Evolutionary conservation across 2,888 invertebrate species (phyloP).

Genomic region (Tholera decimalis): DNA sequence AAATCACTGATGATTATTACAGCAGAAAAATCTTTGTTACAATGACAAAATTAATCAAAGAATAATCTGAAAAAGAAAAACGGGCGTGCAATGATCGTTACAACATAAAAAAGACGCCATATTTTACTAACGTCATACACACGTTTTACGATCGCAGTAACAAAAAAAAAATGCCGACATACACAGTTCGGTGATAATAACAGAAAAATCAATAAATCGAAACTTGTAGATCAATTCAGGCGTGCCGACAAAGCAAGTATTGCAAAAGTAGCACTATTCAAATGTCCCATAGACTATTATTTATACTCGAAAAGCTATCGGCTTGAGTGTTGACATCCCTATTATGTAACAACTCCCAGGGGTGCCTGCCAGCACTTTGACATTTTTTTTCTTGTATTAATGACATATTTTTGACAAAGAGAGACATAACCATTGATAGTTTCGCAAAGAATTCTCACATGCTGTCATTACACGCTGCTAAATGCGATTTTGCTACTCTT

Average conservation of each 20-base stretch:
- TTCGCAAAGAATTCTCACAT: constrained; percentile 81
- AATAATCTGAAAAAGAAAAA: neutral
- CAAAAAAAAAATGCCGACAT: constrained; percentile 52
- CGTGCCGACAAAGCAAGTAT: constrained; percentile 87
- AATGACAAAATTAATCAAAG: neutral
- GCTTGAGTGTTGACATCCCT: constrained; percentile 89
- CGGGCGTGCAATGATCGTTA: constrained; percentile 2
- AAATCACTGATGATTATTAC: neutral
- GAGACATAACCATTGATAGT: constrained; percentile 87
- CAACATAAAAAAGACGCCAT: constrained; percentile 26
- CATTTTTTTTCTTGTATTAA: constrained; percentile 84
- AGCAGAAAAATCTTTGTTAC: no score
- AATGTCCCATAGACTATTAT: constrained; percentile 82
- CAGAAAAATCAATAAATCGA: constrained; percentile 85
- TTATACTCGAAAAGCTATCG: constrained; percentile 86
- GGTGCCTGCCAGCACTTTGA: constrained; percentile 83
- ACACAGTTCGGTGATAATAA: constrained; percentile 45
- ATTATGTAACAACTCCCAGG: constrained; percentile 88
- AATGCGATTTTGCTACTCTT: constrained; percentile 77
- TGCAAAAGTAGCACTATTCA: constrained; percentile 77
- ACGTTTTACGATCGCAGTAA: constrained; percentile 45
- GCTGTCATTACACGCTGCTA: constrained; percentile 88
- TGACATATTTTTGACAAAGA: constrained; percentile 88
- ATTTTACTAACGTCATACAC: constrained; percentile 48
- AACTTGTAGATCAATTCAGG: constrained; percentile 75